Percentiles rank a stretch among this genome's conserved stretches.
Evolutionary conservation across 2,888 invertebrate species (phyloP).

Genomic region (Cremastobaeus sp.): DNA sequence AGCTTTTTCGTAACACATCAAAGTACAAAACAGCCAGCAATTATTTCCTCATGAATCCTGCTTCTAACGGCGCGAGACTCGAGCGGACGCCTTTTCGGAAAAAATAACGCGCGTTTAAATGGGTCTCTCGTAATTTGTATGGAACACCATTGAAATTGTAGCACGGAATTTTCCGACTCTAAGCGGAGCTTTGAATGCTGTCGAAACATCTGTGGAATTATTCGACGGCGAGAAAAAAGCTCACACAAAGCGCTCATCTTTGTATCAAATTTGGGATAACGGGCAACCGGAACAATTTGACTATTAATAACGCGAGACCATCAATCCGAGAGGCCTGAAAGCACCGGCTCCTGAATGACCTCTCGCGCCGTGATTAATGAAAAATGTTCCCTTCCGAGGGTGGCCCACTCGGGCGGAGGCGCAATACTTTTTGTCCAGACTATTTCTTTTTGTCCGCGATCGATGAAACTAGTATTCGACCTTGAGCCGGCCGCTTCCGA

Average conservation of each 20-base stretch:
- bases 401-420: constrained; percentile 3
- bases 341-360: constrained; percentile 22
- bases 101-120: too few relatives aligned
- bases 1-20: too few relatives aligned
- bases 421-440: constrained; percentile 19
- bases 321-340: constrained; percentile 24
- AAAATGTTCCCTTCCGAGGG: constrained; percentile 5
- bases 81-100: too few relatives aligned
- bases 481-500: constrained; percentile 36
- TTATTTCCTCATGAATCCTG: too few relatives aligned
- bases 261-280: constrained; percentile 13
- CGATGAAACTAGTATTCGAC: constrained; percentile 46
- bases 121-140: too few relatives aligned
- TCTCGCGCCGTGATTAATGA: constrained; percentile 33
- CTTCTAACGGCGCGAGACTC: too few relatives aligned
- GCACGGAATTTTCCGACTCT: neutral
- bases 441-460: constrained; percentile 12
- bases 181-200: neutral
- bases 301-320: constrained; percentile 40
- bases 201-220: constrained; percentile 13
- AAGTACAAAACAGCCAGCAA: too few relatives aligned
- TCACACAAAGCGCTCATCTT: neutral
- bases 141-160: neutral
- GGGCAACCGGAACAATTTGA: constrained; percentile 32
- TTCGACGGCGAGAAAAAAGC: neutral